These are phyloP conservation scores for Thunnus thynnus DNA, from an alignment of 2,113 vertebrate species.

Conservation along the genomic window DNA sequence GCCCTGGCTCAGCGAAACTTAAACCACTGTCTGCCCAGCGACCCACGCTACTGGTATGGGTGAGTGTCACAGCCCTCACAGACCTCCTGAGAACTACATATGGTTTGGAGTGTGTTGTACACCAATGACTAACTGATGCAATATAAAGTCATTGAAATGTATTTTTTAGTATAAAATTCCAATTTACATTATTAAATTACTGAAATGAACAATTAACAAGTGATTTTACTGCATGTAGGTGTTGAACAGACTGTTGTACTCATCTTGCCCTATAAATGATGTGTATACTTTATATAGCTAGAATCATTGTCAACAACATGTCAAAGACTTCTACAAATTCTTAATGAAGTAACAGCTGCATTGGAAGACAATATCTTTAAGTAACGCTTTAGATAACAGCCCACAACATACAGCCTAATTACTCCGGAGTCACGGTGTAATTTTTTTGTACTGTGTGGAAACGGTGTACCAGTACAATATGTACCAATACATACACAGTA, in stretches of 20 bases:
- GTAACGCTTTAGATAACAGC: too few species aligned
- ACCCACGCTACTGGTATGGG: slow-evolving; percentile 98
- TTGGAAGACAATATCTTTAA: too few species aligned
- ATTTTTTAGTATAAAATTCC: neutral
- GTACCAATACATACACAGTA: too few species aligned
- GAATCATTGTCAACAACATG: neutral
- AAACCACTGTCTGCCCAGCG: slow-evolving; percentile 95
- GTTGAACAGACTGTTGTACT: neutral
- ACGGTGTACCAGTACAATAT: too few species aligned
- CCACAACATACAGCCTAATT: too few species aligned
- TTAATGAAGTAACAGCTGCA: too few species aligned
- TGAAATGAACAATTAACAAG: too few species aligned
- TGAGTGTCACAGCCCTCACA: slow-evolving; percentile 83
- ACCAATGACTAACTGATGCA: neutral
- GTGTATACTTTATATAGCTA: too few species aligned
- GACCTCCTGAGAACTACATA: neutral
- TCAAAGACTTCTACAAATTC: too few species aligned
- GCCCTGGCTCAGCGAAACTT: slow-evolving; percentile 95
- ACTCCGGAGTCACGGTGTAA: too few species aligned
- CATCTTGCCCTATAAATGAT: too few species aligned
- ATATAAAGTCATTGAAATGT: neutral
- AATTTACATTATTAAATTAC: neutral
- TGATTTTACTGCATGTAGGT: neutral
- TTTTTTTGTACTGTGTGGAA: too few species aligned
- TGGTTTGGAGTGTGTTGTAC: neutral